Percentiles rank a stretch among this genome's conserved stretches.
These are phyloP conservation scores for Lepas anatifera DNA, from an alignment of 2,888 invertebrate species.

Conservation along the genomic window DNA sequence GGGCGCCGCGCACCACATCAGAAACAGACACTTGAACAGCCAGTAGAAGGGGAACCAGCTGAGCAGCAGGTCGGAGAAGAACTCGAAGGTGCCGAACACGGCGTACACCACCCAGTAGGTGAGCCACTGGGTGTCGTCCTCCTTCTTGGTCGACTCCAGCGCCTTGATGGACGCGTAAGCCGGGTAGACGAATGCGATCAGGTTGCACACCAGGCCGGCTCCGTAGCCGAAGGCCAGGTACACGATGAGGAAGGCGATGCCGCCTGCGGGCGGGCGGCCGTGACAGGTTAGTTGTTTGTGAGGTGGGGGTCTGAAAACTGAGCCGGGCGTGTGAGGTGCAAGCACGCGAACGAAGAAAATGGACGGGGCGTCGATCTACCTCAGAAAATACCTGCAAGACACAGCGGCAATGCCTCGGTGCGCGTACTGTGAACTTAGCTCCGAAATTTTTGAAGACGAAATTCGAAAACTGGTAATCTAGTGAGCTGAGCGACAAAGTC, in stretches of 20 bases:
- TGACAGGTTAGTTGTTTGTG: no score
- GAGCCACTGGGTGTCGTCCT: slow-evolving; percentile 87
- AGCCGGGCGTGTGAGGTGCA: neutral
- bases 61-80: slow-evolving; percentile 79
- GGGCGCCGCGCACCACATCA: slow-evolving; percentile 80
- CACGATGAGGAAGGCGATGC: slow-evolving; percentile 15
- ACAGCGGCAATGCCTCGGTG: no score
- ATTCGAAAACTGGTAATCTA: no score
- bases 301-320: no score
- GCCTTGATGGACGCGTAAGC: slow-evolving; percentile 61
- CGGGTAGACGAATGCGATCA: slow-evolving; percentile 89
- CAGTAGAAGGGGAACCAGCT: slow-evolving; percentile 90
- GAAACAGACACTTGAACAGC: slow-evolving; percentile 70
- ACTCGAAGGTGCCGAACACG: slow-evolving; percentile 82
- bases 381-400: no score
- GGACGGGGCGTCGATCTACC: no score
- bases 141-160: slow-evolving; percentile 41
- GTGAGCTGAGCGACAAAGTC: no score
- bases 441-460: no score
- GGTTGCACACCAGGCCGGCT: slow-evolving; percentile 87
- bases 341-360: no score
- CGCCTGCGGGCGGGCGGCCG: no score
- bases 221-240: slow-evolving; percentile 94
- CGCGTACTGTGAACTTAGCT: no score
- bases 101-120: slow-evolving; percentile 98